These are phyloP conservation scores for Chorisops tibialis DNA, from an alignment of 2,888 invertebrate genomes.

Conservation along the genomic window DNA sequence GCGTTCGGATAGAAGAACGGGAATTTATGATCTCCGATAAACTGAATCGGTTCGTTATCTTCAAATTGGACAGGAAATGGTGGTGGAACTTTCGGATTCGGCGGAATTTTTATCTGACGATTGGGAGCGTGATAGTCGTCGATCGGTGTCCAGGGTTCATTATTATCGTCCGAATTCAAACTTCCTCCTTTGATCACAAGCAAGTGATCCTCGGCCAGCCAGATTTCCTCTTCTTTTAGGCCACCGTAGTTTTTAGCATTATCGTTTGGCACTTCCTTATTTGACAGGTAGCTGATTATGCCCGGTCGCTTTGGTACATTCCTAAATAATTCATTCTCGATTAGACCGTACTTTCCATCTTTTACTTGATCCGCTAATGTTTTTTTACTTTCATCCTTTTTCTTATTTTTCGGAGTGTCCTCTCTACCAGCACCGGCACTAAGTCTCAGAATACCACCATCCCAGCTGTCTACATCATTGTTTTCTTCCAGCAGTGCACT, in stretches of 20 bases:
- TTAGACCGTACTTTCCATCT: constrained; percentile 85
- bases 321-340: constrained; percentile 78
- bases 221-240: constrained; percentile 79
- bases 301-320: constrained; percentile 72
- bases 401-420: constrained; percentile 47
- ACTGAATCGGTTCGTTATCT: constrained; percentile 81
- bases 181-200: constrained; percentile 77
- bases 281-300: constrained; percentile 75
- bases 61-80: constrained; percentile 89
- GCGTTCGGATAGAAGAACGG: constrained; percentile 57
- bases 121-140: constrained; percentile 80
- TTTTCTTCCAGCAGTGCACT: constrained; percentile 47
- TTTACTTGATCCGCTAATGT: constrained; percentile 85
- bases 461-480: constrained; percentile 55
- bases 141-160: constrained; percentile 73
- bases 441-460: constrained; percentile 65
- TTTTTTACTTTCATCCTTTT: constrained; percentile 71
- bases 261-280: constrained; percentile 78
- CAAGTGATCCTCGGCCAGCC: constrained; percentile 85
- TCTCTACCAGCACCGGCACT: constrained; percentile 68
- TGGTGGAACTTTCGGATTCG: constrained; percentile 81
- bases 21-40: constrained; percentile 72
- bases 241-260: constrained; percentile 77
- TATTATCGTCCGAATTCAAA: constrained; percentile 52
- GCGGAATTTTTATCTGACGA: constrained; percentile 80